Evolutionary conservation across 1,140 invertebrate genomes (phyloP), one percentile per base, ranked within the genome.

Genomic region (Scylla paramamosain): DNA sequence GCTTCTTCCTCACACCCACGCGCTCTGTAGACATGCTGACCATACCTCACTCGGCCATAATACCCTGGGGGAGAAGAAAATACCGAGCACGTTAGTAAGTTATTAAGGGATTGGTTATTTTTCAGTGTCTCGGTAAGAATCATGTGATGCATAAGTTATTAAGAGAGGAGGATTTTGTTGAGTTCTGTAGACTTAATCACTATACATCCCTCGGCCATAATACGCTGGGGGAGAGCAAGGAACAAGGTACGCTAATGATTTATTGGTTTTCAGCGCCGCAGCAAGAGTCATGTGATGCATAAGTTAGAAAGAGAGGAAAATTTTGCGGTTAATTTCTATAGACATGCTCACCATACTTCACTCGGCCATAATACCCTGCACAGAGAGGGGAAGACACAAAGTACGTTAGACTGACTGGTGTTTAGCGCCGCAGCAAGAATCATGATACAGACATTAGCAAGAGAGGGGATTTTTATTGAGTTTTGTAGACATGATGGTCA

Each of bases 281-380:
- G 39, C 6, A 39, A 39, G 39, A 39, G 39, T 39, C 39, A 1
- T 39, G 39, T 39, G 39, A 39, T 39, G 6, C 39, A 39, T 1
- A 39, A 1, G 39, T 39, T 39, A 39, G 1, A 39, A 6, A 39
- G 39, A 39, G 39, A 39, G 6, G 39, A 6, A 39, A 39, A 39
- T 39, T 39, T 39, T 39, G 39, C 39, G 39, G 39, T 39, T 39
- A 39, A 39, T 39, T 39, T 96, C 96, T 77, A 87, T 87, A 45
- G 96, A 96, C 96, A 96, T 96, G 95, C 96, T 96, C 93, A 95
- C 96, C 96, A 96, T 96, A 88, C 95, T 94, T 96, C 96, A 95
- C 94, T 95, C 92, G 39, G 91, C 84, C 83, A 95, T 88, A 96
- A 84, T 95, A 96, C 91, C 93, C 93, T 96, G 93, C 6, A 6